Conservation (phyloP, 2,888 invertebrate genomes). For the Xestia rhomboidea region DNA sequence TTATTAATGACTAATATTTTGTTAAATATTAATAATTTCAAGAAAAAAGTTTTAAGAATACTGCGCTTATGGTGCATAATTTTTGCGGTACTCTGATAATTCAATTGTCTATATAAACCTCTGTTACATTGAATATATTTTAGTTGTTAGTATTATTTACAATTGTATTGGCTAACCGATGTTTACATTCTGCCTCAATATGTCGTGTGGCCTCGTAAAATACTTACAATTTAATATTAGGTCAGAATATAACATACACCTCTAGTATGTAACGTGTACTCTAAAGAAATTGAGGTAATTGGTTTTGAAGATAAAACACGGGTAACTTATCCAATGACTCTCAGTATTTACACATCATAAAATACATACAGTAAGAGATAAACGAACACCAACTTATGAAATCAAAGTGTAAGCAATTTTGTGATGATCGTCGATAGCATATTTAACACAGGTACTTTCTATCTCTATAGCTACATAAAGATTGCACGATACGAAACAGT, state of each 20-base stretch:
- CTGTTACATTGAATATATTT: conserved; percentile 75
- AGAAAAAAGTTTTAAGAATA: conserved; percentile 78
- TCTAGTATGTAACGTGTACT: conserved; percentile 83
- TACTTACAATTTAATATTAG: conserved; percentile 86
- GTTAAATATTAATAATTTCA: conserved; percentile 78
- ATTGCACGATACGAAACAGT: conserved; percentile 82
- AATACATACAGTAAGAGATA: conserved; percentile 70
- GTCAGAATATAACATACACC: conserved; percentile 84
- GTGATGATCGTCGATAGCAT: conserved; percentile 68
- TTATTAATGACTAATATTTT: conserved; percentile 80
- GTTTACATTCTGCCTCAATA: conserved; percentile 74
- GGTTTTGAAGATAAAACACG: conserved; percentile 88
- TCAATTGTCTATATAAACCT: conserved; percentile 71
- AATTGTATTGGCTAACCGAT: conserved; percentile 81
- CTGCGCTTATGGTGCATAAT: conserved; percentile 80
- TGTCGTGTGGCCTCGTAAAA: conserved; percentile 80
- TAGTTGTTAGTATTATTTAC: conserved; percentile 83
- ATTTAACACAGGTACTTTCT: conserved; percentile 77
- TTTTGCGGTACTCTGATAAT: conserved; percentile 68
- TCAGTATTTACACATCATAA: conserved; percentile 85
- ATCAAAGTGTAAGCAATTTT: conserved; percentile 70
- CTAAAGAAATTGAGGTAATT: conserved; percentile 90
- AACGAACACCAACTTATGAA: conserved; percentile 65
- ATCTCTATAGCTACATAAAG: conserved; percentile 77
- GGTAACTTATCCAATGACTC: conserved; percentile 90